Conservation (phyloP, 1,140 invertebrate genomes). For the Bombus difficillimus region DNA sequence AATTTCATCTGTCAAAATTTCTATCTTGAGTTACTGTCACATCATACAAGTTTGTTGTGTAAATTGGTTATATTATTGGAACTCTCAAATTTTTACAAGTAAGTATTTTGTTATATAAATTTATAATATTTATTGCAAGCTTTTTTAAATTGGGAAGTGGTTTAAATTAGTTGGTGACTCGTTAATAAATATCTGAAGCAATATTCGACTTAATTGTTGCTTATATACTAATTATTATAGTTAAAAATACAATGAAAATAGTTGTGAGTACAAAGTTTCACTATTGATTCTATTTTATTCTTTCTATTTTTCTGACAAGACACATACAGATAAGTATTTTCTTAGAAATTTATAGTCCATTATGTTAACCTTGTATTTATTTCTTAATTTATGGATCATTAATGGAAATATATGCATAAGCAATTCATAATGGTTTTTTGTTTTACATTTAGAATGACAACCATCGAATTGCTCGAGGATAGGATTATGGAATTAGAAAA, state of each 20-base stretch:
- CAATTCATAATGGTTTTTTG: neutral
- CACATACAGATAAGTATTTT: neutral
- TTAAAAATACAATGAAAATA: neutral
- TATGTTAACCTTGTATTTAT: neutral
- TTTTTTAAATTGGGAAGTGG: no score
- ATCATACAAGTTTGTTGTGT: neutral
- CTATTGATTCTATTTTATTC: no score
- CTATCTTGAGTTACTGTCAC: neutral
- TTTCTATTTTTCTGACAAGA: no score
- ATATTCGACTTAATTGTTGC: neutral
- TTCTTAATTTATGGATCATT: neutral
- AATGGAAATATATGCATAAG: neutral
- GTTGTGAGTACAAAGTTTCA: neutral
- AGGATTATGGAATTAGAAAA: slow-evolving; percentile 77
- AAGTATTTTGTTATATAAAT: slow-evolving; percentile 12
- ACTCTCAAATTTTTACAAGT: neutral
- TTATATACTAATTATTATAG: neutral
- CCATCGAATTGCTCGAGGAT: slow-evolving; percentile 73
- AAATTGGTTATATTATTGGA: neutral
- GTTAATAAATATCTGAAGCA: neutral
- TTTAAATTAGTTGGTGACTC: no score
- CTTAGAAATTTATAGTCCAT: neutral
- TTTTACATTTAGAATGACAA: slow-evolving; percentile 46
- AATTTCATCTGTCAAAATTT: slow-evolving; percentile 20
- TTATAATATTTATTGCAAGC: neutral